Percentiles rank a stretch among this genome's conserved stretches.
Evolutionary conservation across 2,113 vertebrate species (phyloP).

Genomic region (Leucoraja erinaceus): DNA sequence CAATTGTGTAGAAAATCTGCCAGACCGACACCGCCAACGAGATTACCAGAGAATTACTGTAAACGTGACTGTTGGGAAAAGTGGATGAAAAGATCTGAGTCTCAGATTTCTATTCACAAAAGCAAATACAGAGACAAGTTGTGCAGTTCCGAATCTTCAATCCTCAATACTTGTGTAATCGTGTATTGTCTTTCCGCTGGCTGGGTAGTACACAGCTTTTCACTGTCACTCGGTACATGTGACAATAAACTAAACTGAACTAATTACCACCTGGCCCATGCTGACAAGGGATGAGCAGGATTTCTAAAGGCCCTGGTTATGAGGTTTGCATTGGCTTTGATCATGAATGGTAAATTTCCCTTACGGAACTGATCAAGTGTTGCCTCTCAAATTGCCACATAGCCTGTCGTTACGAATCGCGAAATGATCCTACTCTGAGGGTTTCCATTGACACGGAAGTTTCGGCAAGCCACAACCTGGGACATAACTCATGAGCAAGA

Average conservation of each 20-base stretch:
- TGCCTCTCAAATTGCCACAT: not conserved
- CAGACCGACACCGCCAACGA: too few species aligned
- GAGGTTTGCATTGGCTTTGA: not conserved
- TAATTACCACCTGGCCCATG: not conserved
- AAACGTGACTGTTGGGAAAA: not conserved
- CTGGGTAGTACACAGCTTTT: too few species aligned
- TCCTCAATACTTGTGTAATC: too few species aligned
- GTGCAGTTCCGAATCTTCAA: too few species aligned
- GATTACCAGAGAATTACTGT: not conserved
- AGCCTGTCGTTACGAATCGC: not conserved
- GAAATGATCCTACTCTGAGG: not conserved
- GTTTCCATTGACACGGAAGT: not conserved
- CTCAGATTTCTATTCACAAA: not conserved
- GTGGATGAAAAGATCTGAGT: not conserved
- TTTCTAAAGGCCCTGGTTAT: not conserved
- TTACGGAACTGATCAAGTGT: not conserved
- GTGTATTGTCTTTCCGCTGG: too few species aligned
- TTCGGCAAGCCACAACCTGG: not conserved
- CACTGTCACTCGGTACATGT: too few species aligned
- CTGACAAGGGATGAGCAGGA: not conserved
- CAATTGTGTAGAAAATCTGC: too few species aligned
- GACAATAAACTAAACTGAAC: too few species aligned
- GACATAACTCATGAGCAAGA: not conserved
- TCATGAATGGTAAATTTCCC: not conserved
- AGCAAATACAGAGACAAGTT: not conserved